phyloP scores from a whole-genome alignment of 2,797 vertebrate species.

The Gephyroberyx darwinii region DNA sequence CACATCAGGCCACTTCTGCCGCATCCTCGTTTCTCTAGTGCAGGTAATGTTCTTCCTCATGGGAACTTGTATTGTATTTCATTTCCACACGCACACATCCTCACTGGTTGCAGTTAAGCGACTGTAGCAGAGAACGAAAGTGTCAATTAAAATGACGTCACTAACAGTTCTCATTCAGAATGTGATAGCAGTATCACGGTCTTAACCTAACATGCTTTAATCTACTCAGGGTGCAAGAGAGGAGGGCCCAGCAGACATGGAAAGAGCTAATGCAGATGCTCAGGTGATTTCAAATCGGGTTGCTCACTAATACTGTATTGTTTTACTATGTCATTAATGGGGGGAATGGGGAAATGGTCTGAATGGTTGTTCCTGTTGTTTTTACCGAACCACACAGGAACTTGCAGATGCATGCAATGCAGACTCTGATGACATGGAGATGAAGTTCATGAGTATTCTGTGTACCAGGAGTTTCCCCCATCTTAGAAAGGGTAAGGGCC shows the following conservation, averaged over 20 bases:
- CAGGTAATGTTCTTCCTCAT: conserved; percentile 81
- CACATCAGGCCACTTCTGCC: conserved; percentile 93
- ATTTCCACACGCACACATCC: conserved; percentile 56
- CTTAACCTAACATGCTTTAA: conserved; percentile 6
- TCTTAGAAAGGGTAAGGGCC: conserved; percentile 88
- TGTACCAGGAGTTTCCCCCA: conserved; percentile 95
- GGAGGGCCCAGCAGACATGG: conserved; percentile 84
- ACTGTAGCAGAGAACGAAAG: conserved; percentile 19
- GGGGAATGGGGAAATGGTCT: not conserved
- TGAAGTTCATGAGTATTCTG: conserved; percentile 93
- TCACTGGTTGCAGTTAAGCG: conserved; percentile 48
- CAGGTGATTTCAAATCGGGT: conserved; percentile 81
- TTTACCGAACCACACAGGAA: conserved; percentile 78
- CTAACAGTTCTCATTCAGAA: not conserved
- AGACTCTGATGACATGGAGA: conserved; percentile 90
- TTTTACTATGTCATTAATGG: not conserved
- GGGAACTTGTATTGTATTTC: conserved; percentile 48
- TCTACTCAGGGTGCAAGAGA: conserved; percentile 89
- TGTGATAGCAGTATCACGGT: not conserved
- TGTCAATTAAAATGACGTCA: conserved; percentile 1
- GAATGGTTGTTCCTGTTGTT: conserved; percentile 26
- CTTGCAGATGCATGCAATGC: conserved; percentile 89
- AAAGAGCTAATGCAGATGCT: conserved; percentile 86
- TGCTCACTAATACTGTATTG: not conserved
- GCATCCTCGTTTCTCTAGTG: conserved; percentile 91